These are phyloP conservation scores for Sturnira hondurensis DNA, from an alignment of 2,113 vertebrate species.

Conservation along the genomic window DNA sequence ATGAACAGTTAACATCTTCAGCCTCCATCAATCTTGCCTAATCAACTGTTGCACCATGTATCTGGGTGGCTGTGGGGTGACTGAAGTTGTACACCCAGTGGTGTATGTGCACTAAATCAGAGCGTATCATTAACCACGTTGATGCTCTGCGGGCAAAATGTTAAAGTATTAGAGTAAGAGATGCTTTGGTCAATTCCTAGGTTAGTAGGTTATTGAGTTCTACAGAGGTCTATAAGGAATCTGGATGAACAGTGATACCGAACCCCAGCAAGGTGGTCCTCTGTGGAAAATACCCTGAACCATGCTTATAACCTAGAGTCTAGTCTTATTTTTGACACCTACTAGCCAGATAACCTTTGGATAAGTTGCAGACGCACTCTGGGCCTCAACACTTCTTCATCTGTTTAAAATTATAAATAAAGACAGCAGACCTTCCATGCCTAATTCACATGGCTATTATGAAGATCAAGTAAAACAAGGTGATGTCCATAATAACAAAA, in stretches of 20 bases:
- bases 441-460: neutral
- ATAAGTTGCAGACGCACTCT: neutral
- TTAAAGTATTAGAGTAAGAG: neutral
- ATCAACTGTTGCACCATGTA: neutral
- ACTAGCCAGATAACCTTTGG: neutral
- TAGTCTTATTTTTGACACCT: slow-evolving; percentile 9
- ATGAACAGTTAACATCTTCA: neutral
- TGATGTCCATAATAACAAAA: neutral
- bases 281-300: neutral
- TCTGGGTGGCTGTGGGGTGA: neutral
- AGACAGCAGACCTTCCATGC: neutral
- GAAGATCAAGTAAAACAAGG: slow-evolving; percentile 15
- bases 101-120: neutral
- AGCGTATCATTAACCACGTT: slow-evolving; percentile 10
- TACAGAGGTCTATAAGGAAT: neutral
- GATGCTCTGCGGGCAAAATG: neutral
- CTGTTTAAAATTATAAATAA: slow-evolving; percentile 24
- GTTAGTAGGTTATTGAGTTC: slow-evolving; percentile 21
- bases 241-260: neutral
- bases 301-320: neutral
- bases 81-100: neutral
- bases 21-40: neutral
- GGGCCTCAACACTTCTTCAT: neutral
- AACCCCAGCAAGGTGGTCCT: neutral
- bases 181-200: slow-evolving; percentile 21